Percentiles rank a stretch among this genome's conserved stretches.
Evolutionary conservation across 2,888 invertebrate species (phyloP).

Genomic region (Mythimna lalbum): DNA sequence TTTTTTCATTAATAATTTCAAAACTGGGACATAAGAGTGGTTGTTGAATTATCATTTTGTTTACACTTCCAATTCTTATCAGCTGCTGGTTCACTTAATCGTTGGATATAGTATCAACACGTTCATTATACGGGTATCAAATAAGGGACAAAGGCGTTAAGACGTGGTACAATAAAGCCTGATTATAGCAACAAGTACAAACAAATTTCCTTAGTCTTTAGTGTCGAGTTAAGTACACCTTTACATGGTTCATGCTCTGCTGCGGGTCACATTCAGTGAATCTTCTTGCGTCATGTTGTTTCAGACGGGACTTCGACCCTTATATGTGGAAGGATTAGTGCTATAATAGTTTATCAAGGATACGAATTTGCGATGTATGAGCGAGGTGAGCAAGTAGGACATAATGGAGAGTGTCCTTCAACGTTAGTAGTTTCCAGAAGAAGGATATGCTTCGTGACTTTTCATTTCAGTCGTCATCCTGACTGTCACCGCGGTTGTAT

Average conservation of each 20-base stretch:
- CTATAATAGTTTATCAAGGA: conserved; percentile 54
- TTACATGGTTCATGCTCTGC: conserved; percentile 88
- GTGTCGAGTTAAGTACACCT: conserved; percentile 70
- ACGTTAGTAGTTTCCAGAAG: conserved; percentile 74
- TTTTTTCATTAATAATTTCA: conserved; percentile 37
- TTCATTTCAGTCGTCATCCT: conserved; percentile 82
- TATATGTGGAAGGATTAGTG: conserved; percentile 60
- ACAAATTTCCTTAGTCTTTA: conserved; percentile 65
- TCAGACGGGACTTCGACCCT: conserved; percentile 67
- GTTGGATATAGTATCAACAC: conserved; percentile 29
- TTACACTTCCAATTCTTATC: conserved; percentile 57
- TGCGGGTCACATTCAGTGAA: conserved; percentile 79
- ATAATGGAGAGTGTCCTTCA: conserved; percentile 88
- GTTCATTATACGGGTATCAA: conserved; percentile 23
- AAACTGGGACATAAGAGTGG: conserved; percentile 49
- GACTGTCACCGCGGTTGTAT: conserved; percentile 71
- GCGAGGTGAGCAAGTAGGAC: conserved; percentile 85
- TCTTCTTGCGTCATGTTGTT: conserved; percentile 74
- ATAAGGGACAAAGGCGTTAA: conserved; percentile 48
- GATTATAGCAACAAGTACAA: conserved; percentile 49
- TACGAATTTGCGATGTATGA: conserved; percentile 48
- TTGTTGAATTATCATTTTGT: conserved; percentile 45
- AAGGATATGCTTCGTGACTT: conserved; percentile 82
- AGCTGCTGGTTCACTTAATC: conserved; percentile 43
- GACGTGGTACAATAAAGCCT: conserved; percentile 37